Evolutionary conservation across 2,888 invertebrate genomes (phyloP), one percentile per base, ranked within the genome.

Genomic region (Nineta flava): DNA sequence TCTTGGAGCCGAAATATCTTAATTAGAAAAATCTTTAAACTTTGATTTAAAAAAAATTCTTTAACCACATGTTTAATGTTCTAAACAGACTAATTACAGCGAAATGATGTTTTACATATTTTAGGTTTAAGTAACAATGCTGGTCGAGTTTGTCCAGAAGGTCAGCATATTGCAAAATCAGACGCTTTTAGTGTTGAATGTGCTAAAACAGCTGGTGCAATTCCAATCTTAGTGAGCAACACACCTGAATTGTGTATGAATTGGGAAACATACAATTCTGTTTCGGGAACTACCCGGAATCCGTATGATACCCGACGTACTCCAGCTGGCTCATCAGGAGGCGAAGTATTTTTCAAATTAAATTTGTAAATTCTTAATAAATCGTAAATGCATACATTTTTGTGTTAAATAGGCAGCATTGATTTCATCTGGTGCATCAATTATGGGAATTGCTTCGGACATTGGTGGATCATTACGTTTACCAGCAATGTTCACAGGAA

Each of bases 401-500:
- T 43, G 5, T 7, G 3, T 19, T 19, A 2, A 57, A 45, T 62
- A 85, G 77, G 79, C 79, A 0, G 82, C 83, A 31, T 68, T 91
- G 42, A 70, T 92, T 54, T 79, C 84, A 0, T 74, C 87, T 31
- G 91, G 79, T 16, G 91, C 84, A 9, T 87, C 90, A 0, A 65
- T 90, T 4, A 70, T 91, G 31, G 87, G 92, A 9, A 70, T 93
- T 12, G 88, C 86, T 1, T 90, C 91, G 1, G 94, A 95, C 62
- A 83, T 94, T 48, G 91, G 86, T 1, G 94, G 94, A 1, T 92
- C 91, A 3, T 79, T 90, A 12, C 74, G 94, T 46, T 74, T 94
- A 59, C 94, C 94, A 0, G 81, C 90, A 2, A 84, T 87, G 75
- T 93, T 88, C 65, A 90, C 86, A 60, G 94, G 94, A 17, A 77